Evolutionary conservation across 2,797 vertebrate genomes (phyloP).

Genomic region (Eulemur rubriventer): DNA sequence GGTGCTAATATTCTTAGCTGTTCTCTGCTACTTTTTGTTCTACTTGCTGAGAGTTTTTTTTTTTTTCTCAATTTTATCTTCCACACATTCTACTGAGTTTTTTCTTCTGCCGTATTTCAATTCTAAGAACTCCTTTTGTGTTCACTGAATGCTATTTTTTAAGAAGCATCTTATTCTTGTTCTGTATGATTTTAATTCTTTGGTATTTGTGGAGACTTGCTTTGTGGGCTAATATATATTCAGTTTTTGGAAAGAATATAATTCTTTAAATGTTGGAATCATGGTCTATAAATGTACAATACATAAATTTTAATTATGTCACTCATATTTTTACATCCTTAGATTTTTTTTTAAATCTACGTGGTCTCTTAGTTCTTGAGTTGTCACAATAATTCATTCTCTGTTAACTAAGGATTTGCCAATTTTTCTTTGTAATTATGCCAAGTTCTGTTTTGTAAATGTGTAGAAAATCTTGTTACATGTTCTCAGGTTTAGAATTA

Average conservation of each 20-base stretch:
- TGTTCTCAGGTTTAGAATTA: background rate
- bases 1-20: background rate
- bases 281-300: background rate
- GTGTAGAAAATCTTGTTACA: background rate
- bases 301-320: background rate
- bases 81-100: background rate
- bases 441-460: slow-evolving; percentile 27
- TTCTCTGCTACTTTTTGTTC: background rate
- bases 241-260: slow-evolving; percentile 10
- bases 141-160: background rate
- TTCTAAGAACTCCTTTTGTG: slow-evolving; percentile 10
- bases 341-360: background rate
- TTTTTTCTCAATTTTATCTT: slow-evolving; percentile 42
- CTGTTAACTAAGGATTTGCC: background rate
- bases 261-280: background rate
- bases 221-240: slow-evolving; percentile 33
- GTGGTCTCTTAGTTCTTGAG: background rate
- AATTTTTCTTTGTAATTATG: background rate
- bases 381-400: slow-evolving; percentile 19
- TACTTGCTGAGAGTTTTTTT: background rate
- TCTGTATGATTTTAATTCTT: slow-evolving; percentile 28
- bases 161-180: background rate
- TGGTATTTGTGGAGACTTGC: background rate
- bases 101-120: slow-evolving; percentile 17
- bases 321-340: background rate